Percentiles rank a stretch among this genome's conserved stretches.
These are phyloP conservation scores for Gisinianus flammeolus DNA, from an alignment of 2,888 invertebrate genomes.

Conservation along the genomic window DNA sequence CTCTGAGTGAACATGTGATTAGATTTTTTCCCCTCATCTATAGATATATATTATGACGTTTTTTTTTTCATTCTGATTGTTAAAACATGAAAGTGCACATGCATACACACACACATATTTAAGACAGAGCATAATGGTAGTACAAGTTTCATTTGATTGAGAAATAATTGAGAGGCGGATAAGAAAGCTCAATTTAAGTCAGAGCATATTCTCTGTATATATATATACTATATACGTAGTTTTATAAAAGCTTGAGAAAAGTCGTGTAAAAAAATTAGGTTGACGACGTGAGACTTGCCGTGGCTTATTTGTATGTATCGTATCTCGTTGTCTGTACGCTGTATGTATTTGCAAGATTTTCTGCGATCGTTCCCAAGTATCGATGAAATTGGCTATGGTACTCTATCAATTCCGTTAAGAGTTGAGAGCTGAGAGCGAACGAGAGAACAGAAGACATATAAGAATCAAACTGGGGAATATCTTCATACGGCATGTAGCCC, in stretches of 20 bases:
- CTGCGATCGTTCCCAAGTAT: not conserved
- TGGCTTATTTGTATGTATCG: not conserved
- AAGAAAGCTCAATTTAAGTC: no score
- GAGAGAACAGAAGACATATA: not conserved
- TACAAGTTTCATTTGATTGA: not conserved
- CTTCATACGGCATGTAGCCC: conserved; percentile 30
- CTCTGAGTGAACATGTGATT: not conserved
- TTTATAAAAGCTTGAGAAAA: not conserved
- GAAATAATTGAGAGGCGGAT: not conserved
- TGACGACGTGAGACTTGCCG: conserved; percentile 26
- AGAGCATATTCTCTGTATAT: no score
- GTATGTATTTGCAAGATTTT: not conserved
- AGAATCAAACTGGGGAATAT: conserved; percentile 35
- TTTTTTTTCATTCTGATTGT: not conserved
- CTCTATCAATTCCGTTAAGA: conserved; percentile 4
- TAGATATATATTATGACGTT: no score
- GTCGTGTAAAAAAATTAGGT: conserved; percentile 29
- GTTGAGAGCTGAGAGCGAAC: not conserved
- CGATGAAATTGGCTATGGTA: conserved; percentile 18
- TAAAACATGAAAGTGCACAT: not conserved
- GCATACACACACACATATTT: no score
- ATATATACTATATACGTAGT: not conserved
- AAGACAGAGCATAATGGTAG: no score
- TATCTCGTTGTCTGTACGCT: no score
- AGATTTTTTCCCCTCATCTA: not conserved